Evolutionary conservation across 2,888 invertebrate genomes (phyloP), one percentile per base, ranked within the genome.

Genomic region (Andrena bucephala): DNA sequence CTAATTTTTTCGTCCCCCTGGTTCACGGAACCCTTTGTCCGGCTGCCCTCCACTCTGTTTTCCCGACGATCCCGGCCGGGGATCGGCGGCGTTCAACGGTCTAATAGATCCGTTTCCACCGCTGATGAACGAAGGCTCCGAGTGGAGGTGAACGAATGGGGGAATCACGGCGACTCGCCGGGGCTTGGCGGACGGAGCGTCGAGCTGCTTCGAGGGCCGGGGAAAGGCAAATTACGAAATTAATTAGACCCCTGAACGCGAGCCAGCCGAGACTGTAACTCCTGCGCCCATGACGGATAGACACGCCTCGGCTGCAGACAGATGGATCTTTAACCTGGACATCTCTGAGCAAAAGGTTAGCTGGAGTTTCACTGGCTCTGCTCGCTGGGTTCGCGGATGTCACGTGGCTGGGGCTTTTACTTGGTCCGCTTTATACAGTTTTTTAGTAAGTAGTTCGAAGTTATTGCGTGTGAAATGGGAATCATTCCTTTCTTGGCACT

Each of bases 41-140:
- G 20, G 29, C 52, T 65, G 57, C 48, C 16, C 10, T 20, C 59
- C 54, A 48, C 42, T 42, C 42, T 42, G 42, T 16, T 75, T 66
- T 52, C 48, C 70, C 57, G 29, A 54, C 54, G 33, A 24, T 62
- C 62, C 36, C 62, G 10, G 68, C 3, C 27, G 63, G 27, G 29
- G 60, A 70, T 59, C 31, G 16, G 54, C 33, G 10, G 24, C 62
- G 50, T 42, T 33, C 52, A n/a, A 31, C 67, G 29, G 54, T 59
- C 65, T 74, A 69, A 79, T 78, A 78, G 73, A 73, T 78, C 67
- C 65, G 73, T 67, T 36, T 66, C 42, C 48, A 42, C 31, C 63
- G n/a, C 27, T 74, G 74, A 79, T 59, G 63, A 62, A 78, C 48
- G 78, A 63, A 42, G 16, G 42, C 13, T 42, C 29, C 69, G 29